Evolutionary conservation across 2,113 vertebrate species (phyloP).

Genomic region (Dromiciops gliroides): DNA sequence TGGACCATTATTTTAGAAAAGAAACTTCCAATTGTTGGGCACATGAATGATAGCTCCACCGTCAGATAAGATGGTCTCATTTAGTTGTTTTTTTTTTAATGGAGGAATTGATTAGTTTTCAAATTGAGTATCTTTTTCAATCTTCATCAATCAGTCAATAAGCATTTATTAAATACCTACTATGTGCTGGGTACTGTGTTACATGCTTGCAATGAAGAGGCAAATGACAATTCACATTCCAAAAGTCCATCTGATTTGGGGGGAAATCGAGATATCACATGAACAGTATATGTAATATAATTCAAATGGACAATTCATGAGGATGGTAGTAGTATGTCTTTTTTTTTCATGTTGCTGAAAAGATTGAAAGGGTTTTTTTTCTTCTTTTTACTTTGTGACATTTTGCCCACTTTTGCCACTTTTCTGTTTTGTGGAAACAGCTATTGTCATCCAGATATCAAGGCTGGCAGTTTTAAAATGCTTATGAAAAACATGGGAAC

Average conservation of each 20-base stretch:
- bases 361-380: accelerated
- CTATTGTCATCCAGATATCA: neutral
- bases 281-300: accelerated
- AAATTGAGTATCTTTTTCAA: neutral
- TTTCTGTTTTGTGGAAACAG: neutral
- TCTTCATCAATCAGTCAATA: neutral
- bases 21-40: accelerated
- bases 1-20: neutral
- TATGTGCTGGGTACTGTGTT: neutral
- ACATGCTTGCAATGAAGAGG: neutral
- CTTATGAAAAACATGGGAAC: neutral
- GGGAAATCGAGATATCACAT: neutral
- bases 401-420: neutral
- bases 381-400: neutral
- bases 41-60: accelerated
- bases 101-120: neutral
- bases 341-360: accelerated
- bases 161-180: neutral
- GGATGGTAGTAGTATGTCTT: too few species aligned
- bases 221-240: neutral
- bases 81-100: neutral
- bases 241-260: neutral
- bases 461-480: neutral
- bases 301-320: neutral
- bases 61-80: accelerated